Evolutionary conservation across 1,140 invertebrate genomes (phyloP).

Genomic region (Radopholus similis): DNA sequence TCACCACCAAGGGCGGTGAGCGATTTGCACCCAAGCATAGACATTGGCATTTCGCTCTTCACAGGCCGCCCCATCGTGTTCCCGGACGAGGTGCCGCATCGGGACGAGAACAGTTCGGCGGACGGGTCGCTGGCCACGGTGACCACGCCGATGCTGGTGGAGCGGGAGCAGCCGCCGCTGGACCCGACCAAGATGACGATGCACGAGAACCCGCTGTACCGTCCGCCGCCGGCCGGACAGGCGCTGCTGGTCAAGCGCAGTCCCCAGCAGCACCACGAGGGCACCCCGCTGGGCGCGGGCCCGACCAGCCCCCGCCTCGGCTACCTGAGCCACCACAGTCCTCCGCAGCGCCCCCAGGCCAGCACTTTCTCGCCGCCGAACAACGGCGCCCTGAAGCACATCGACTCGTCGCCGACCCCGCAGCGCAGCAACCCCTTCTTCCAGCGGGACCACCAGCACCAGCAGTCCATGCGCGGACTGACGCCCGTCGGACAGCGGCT

Average conservation of each 20-base stretch:
- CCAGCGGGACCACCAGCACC: constrained; percentile 17
- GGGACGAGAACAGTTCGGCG: constrained; percentile 29
- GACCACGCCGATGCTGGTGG: constrained; percentile 49
- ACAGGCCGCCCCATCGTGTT: constrained; percentile 48
- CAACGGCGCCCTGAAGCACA: not conserved
- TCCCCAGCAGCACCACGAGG: constrained; percentile 9
- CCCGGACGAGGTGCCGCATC: constrained; percentile 49
- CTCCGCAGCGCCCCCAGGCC: not conserved
- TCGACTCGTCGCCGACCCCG: constrained; percentile 17
- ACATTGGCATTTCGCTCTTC: too few species aligned
- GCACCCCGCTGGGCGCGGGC: not conserved
- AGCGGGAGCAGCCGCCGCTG: constrained; percentile 49
- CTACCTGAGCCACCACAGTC: not conserved
- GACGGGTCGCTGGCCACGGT: constrained; percentile 33
- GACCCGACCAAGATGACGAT: constrained; percentile 38
- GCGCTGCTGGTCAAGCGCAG: constrained; percentile 8
- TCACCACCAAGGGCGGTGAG: constrained; percentile 43
- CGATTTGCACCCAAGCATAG: too few species aligned
- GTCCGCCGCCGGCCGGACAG: constrained; percentile 36
- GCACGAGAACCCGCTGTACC: constrained; percentile 55
- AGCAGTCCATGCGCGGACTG: constrained; percentile 10
- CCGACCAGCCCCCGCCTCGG: not conserved
- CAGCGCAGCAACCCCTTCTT: constrained; percentile 5
- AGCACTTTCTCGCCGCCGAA: not conserved
- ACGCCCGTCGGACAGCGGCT: constrained; percentile 29